These are phyloP conservation scores for Antedon mediterranea DNA, from an alignment of 53 echinoderm and acorn worm species.

Conservation along the genomic window DNA sequence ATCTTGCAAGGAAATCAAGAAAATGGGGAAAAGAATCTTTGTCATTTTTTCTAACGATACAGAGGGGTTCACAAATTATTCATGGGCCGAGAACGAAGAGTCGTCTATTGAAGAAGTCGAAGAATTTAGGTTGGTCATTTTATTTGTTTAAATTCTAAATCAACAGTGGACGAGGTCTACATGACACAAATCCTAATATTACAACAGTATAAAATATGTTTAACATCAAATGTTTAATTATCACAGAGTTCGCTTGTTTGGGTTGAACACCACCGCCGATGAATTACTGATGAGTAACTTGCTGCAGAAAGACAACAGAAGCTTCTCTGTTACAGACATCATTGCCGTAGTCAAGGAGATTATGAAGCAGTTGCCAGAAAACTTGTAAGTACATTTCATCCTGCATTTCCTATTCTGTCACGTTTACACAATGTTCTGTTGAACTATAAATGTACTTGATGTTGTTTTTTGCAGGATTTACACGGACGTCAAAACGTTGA, in stretches of 20 bases:
- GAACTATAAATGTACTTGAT: too few species aligned
- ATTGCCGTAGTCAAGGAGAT: neutral
- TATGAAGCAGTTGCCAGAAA: neutral
- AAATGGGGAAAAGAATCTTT: neutral
- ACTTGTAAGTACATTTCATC: neutral
- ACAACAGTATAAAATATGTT: too few species aligned
- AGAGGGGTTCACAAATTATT: neutral
- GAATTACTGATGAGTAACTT: neutral
- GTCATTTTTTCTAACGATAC: slow-evolving; percentile 5
- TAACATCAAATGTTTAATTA: neutral
- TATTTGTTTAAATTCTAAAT: too few species aligned
- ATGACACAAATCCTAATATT: too few species aligned
- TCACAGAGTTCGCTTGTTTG: neutral
- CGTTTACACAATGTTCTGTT: too few species aligned
- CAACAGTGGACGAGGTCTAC: too few species aligned
- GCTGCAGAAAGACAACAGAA: neutral
- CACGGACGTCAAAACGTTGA: neutral
- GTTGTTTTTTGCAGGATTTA: neutral
- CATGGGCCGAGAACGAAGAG: neutral
- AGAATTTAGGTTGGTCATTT: neutral
- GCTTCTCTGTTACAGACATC: neutral
- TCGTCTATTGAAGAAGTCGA: neutral
- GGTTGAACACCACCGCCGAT: neutral
- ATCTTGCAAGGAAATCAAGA: neutral
- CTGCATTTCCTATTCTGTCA: too few species aligned